Evolutionary conservation across 2,888 invertebrate species (phyloP).

Genomic region (Coelopa pilipes): DNA sequence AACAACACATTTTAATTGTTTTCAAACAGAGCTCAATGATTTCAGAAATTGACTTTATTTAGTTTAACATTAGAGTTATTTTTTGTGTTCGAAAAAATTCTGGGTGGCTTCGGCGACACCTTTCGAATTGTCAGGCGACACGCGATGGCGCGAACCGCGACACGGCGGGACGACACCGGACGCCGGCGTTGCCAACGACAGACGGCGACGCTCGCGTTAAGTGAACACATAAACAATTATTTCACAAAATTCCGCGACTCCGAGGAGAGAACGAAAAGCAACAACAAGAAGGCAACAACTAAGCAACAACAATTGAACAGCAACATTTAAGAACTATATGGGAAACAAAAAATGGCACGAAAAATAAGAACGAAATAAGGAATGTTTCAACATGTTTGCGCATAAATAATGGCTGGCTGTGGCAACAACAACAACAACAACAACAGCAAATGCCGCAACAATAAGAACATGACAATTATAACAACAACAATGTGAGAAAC

Average conservation of each 20-base stretch:
- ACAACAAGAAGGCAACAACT: neutral
- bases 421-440: too few relatives aligned
- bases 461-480: neutral
- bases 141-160: neutral
- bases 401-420: neutral
- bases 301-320: neutral
- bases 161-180: neutral
- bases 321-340: too few relatives aligned
- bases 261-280: neutral
- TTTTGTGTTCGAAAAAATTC: neutral
- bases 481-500: conserved; percentile 1
- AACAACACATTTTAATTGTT: too few relatives aligned
- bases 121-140: conserved; percentile 4
- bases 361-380: too few relatives aligned
- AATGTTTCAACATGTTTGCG: conserved; percentile 7
- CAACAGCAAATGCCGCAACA: neutral
- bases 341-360: too few relatives aligned
- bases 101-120: neutral
- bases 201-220: neutral
- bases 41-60: too few relatives aligned
- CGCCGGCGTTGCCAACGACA: conserved; percentile 8
- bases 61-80: too few relatives aligned
- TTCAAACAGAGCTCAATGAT: too few relatives aligned
- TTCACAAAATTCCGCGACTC: neutral
- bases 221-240: conserved; percentile 25